Percentiles rank a stretch among this genome's conserved stretches.
Evolutionary conservation across 2,113 vertebrate genomes (phyloP).

Genomic region (Butorides virescens): DNA sequence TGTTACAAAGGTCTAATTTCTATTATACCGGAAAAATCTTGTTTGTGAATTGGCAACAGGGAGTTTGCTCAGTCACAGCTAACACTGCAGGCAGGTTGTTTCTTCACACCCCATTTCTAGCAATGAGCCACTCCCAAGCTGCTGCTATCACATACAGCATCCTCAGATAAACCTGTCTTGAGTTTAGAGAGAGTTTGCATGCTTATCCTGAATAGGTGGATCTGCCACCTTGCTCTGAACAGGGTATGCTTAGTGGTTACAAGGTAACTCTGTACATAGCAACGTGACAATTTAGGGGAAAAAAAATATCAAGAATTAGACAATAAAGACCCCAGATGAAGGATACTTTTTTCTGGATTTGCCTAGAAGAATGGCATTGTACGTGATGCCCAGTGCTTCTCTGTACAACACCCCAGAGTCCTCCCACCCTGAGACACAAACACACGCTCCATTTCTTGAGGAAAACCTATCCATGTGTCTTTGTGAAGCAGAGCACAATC

Average conservation of each 20-base stretch:
- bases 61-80: background rate
- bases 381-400: fast-evolving
- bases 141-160: background rate
- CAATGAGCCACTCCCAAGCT: background rate
- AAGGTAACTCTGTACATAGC: background rate
- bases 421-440: background rate
- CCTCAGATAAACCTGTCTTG: background rate
- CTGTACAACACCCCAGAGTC: background rate
- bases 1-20: background rate
- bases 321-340: background rate
- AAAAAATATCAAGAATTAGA: background rate
- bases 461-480: background rate
- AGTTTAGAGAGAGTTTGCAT: background rate
- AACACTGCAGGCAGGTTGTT: background rate
- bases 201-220: background rate
- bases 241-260: background rate
- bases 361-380: background rate
- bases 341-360: background rate
- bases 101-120: background rate
- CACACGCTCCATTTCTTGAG: background rate
- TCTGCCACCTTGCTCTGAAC: background rate
- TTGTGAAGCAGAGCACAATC: background rate
- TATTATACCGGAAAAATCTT: background rate
- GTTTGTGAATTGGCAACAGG: background rate
- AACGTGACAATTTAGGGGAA: background rate